Evolutionary conservation across 1,140 invertebrate genomes (phyloP), one percentile per base, ranked within the genome.

Genomic region (Megathymus violae): DNA sequence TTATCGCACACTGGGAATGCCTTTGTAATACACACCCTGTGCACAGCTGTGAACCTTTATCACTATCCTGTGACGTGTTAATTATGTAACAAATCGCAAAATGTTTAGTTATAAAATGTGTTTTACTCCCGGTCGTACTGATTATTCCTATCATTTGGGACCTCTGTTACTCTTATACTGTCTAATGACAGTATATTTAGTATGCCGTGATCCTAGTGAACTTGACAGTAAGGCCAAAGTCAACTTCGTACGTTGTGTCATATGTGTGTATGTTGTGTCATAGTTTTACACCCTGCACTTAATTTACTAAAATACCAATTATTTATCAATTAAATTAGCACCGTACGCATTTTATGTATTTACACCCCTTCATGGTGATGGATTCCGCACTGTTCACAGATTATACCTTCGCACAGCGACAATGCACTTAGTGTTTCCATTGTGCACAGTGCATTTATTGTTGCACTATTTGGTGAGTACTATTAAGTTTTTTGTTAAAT

Each of bases 361-460:
- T 50, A 62, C 67, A 73, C 68, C 43, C 44, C 44, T 59, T 56
- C 43, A 62, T 68, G 80, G 78, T 84, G 81, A 80, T 76, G 77
- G 73, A 76, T 64, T 62, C 22, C 65, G 80, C 80, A 80, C 78
- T 62, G 43, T 62, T 74, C 73, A 78, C 72, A 75, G 64, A 76
- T 62, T 62, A 64, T 68, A 54, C 56, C 54, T 62, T 43, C 66
- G 77, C 77, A 82, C 79, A 70, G 65, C 59, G 47, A 69, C 52
- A 52, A 58, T 69, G 43, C 71, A 74, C 62, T 67, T 60, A 54
- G 22, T 58, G 40, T 58, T 36, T 34, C 60, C 60, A 59, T 46
- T 66, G 62, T 67, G 67, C 77, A 74, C 70, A 69, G 62, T 64
- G 15, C 52, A 50, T 60, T 25, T 62, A 41, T 56, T 59, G 58